phyloP scores from a whole-genome alignment of 2,797 vertebrate species.

The Rhincodon typus region DNA sequence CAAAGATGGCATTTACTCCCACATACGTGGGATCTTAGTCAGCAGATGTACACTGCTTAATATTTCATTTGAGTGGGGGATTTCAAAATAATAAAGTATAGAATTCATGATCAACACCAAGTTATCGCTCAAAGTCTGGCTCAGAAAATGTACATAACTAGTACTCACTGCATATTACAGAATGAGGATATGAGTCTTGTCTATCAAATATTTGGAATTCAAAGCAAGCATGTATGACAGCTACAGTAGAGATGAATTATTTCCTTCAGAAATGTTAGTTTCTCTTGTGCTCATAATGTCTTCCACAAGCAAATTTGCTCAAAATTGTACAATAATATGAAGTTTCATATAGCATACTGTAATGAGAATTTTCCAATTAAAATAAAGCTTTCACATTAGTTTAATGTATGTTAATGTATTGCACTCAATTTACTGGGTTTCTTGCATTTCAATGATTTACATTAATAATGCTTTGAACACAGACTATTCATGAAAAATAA shows the following conservation, averaged over 20 bases:
- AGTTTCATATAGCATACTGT: neutral
- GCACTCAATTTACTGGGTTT: neutral
- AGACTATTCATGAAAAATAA: neutral
- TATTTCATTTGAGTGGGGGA: neutral
- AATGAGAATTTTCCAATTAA: neutral
- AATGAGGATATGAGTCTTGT: neutral
- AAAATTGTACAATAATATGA: neutral
- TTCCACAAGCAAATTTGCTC: neutral
- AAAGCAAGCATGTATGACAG: neutral
- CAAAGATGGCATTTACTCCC: constrained; percentile 54
- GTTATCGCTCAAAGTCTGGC: neutral
- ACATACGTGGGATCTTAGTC: constrained; percentile 65
- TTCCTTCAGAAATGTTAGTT: neutral
- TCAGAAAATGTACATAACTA: neutral
- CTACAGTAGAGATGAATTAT: neutral
- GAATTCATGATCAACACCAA: neutral
- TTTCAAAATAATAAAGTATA: neutral
- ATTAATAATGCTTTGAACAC: neutral
- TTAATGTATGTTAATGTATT: neutral
- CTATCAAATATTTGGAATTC: neutral
- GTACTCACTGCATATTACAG: neutral
- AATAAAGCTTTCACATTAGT: neutral
- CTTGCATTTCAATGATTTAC: neutral
- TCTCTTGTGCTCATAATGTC: neutral
- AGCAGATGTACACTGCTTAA: constrained; percentile 47